Evolutionary conservation across 2,797 vertebrate genomes (phyloP).

Genomic region (Momotus momota): DNA sequence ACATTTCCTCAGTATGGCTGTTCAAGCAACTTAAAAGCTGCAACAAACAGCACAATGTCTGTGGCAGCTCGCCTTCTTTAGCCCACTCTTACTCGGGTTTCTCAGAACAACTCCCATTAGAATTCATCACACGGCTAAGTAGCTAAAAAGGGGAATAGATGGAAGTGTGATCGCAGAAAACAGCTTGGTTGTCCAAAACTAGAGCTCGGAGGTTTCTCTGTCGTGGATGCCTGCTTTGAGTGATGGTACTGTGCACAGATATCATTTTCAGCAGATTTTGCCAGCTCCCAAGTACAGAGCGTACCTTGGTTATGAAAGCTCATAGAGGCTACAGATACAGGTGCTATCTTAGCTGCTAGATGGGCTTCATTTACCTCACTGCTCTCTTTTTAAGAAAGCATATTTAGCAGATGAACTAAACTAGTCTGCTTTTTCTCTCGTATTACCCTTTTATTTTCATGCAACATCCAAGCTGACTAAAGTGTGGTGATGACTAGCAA

Average conservation of each 20-base stretch:
- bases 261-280: background rate
- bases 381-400: background rate
- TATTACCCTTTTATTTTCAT: background rate
- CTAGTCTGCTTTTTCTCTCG: background rate
- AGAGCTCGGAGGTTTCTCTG: background rate
- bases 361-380: background rate
- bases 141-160: background rate
- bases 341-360: background rate
- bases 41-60: constrained; percentile 35
- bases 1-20: constrained; percentile 9
- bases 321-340: background rate
- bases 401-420: background rate
- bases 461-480: background rate
- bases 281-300: background rate
- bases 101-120: background rate
- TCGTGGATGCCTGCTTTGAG: background rate
- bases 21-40: constrained; percentile 42
- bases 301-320: background rate
- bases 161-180: background rate
- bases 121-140: constrained; percentile 17
- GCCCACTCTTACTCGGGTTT: background rate
- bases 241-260: background rate
- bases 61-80: background rate
- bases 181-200: background rate
- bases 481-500: background rate